Base-by-base conservation (phyloP, 1,140 invertebrate species). In the Episyrphus balteatus region DNA sequence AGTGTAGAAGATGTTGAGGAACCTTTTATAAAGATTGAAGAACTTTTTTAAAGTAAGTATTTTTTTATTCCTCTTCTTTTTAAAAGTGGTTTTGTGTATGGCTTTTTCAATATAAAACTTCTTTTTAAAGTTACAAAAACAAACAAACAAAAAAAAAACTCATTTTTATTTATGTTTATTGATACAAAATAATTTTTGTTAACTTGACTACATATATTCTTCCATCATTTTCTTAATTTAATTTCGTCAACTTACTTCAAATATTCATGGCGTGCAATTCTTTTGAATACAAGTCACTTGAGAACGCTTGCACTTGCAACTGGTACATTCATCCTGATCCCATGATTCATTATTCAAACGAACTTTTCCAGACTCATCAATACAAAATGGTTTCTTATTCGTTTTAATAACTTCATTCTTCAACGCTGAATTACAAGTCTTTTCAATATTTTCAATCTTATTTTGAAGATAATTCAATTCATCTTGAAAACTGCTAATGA, bases 401-500 rank as follows among this genome's bases (percentile, higher is more conserved):
- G 47, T 55, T 5, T 51, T 39, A 17, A 55, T 31, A 1, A 47
- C 40, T 13, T 58, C 56, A 51, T 38, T 44, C 43, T 59, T 56
- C 48, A 30, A 15, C 11, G 34, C 47, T 13, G 52, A 42, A 42
- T 61, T 61, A 51, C 69, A 72, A 21, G 62, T 64, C 13, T 69
- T 58, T 53, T 77, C 72, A 44, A 78, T 50, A 50, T 71, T 69
- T 50, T 70, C 60, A 14, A 80, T 59, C 49, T 74, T 72, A 47
- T 73, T 70, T 52, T 71, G 69, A 42, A 80, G 52, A 11, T 70
- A 59, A 36, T 70, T 71, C 6, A 82, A 70, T 40, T 74, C 75
- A 60, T 71, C 73, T 47, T 75, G 66, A 42, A 82, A 61, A 34
- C 71, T 66, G 18, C 69, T 59, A 5, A 83, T 69, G 6, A 73